phyloP scores from a whole-genome alignment of 2,797 vertebrate genomes.

The Hyperoplus immaculatus region DNA sequence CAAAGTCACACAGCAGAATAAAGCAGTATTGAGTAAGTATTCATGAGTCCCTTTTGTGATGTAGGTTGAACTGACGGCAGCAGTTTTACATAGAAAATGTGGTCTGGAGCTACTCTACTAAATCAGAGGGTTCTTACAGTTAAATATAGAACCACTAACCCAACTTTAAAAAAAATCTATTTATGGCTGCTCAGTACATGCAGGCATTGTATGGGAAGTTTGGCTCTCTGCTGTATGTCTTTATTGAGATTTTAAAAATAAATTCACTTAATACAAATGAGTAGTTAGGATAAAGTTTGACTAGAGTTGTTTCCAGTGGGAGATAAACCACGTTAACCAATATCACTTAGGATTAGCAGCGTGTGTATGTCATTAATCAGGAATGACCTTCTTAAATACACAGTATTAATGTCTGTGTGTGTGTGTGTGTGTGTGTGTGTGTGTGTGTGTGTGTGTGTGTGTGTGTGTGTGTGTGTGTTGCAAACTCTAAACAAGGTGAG shows the following conservation, averaged over 20 bases:
- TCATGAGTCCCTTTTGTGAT: conserved; percentile 13
- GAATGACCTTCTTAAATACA: conserved; percentile 4
- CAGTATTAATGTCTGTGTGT: not conserved
- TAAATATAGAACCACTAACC: conserved; percentile 31
- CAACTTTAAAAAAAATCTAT: not conserved
- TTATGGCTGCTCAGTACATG: not conserved
- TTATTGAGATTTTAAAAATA: not conserved
- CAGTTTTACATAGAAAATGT: conserved; percentile 18
- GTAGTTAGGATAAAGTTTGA: not conserved
- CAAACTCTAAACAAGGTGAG: conserved; percentile 25
- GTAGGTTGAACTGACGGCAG: conserved; percentile 10
- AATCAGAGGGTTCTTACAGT: conserved; percentile 20
- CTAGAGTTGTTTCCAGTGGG: not conserved
- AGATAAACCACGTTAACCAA: not conserved
- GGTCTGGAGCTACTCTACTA: conserved; percentile 16
- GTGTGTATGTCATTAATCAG: conserved; percentile 6
- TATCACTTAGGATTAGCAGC: not conserved
- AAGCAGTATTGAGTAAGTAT: not conserved
- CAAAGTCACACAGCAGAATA: not conserved
- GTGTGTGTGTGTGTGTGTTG: not conserved
- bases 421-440: conserved; percentile 15
- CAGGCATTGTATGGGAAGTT: not conserved
- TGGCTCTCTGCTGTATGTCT: not conserved
- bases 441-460: not conserved
- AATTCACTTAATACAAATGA: not conserved